Conservation (phyloP, 2,797 vertebrate species). For the Pelochelys cantorii region DNA sequence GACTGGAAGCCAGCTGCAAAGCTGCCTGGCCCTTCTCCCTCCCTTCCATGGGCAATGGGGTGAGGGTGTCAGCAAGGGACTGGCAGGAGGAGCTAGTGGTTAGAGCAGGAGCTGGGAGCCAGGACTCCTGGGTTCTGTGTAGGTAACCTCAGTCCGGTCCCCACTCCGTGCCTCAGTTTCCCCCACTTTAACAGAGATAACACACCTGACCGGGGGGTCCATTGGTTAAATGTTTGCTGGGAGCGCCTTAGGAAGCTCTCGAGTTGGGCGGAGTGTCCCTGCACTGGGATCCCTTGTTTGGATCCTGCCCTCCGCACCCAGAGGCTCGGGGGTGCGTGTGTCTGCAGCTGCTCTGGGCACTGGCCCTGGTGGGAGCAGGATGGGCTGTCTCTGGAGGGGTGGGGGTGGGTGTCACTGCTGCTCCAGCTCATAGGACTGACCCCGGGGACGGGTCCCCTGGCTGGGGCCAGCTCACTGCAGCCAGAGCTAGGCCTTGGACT, state of each 20-base stretch:
- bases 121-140: background rate
- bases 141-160: background rate
- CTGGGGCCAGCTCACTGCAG: background rate
- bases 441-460: too few relatives aligned
- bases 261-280: background rate
- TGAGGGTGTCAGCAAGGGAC: background rate
- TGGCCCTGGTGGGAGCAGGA: background rate
- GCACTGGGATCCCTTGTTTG: background rate
- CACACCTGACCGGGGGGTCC: background rate
- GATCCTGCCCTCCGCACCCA: background rate
- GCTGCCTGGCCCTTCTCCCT: background rate
- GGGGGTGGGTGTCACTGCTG: constrained; percentile 6
- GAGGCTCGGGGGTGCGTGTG: too few relatives aligned
- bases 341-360: background rate
- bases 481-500: background rate
- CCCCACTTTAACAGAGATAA: background rate
- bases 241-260: background rate
- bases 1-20: background rate
- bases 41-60: too few relatives aligned
- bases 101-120: background rate
- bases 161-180: background rate
- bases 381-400: constrained; percentile 18
- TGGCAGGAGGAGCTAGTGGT: background rate
- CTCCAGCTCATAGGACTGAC: background rate
- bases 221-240: background rate